These are phyloP conservation scores for Siderastrea siderea DNA, from an alignment of 92 coral and sea anemone species.

Conservation along the genomic window DNA sequence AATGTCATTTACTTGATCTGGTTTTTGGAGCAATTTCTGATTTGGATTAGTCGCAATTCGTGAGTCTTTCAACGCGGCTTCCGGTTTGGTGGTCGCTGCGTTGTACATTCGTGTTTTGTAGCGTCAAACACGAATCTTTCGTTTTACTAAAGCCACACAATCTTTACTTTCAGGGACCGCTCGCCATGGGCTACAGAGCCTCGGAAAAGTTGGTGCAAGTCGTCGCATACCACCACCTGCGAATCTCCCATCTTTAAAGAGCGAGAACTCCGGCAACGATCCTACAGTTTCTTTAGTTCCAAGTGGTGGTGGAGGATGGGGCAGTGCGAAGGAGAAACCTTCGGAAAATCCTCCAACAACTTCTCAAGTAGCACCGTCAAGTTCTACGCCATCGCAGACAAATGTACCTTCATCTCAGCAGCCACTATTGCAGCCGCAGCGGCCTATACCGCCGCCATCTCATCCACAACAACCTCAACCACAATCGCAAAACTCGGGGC, in stretches of 20 bases:
- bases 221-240: conserved; percentile 99
- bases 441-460: conserved; percentile 94
- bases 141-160: background rate
- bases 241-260: conserved; percentile 97
- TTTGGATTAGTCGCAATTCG: conserved; percentile 31
- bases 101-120: conserved; percentile 40
- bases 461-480: conserved; percentile 85
- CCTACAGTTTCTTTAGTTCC: conserved; percentile 99
- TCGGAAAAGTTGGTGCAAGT: conserved; percentile 99
- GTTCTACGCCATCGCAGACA: conserved; percentile 81
- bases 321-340: conserved; percentile 96
- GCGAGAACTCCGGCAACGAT: conserved; percentile 99
- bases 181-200: conserved; percentile 99
- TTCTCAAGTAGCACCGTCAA: conserved; percentile 69
- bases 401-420: conserved; percentile 86
- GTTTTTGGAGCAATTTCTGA: background rate
- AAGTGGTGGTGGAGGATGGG: conserved; percentile 99
- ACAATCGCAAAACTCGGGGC: conserved; percentile 90
- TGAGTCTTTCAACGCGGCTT: conserved; percentile 34
- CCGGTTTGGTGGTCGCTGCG: conserved; percentile 48
- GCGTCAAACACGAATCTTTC: conserved; percentile 1
- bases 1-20: background rate
- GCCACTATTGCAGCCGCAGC: conserved; percentile 97
- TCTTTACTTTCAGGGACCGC: conserved; percentile 80
- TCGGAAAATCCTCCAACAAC: conserved; percentile 65